Conservation (phyloP, 2,113 vertebrate genomes). For the Crotalus helleri region DNA sequence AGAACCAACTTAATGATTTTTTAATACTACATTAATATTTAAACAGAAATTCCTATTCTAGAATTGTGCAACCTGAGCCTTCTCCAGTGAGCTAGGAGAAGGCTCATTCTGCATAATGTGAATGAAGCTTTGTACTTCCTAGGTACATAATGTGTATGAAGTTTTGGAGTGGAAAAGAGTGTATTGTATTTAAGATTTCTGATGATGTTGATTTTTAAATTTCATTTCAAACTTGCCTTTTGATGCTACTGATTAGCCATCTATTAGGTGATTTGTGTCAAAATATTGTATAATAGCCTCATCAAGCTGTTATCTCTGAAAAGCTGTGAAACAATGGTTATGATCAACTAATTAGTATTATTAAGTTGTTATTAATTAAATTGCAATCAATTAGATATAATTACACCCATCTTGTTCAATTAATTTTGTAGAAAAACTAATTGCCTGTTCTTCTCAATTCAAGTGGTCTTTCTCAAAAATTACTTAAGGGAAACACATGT, state of each 20-base stretch:
- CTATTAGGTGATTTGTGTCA: slow-evolving; percentile 19
- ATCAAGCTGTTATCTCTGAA: slow-evolving; percentile 47
- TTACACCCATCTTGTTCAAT: slow-evolving; percentile 37
- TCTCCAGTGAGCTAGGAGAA: not conserved
- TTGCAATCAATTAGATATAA: slow-evolving; percentile 51
- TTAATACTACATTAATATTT: slow-evolving; percentile 11
- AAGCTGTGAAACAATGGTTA: slow-evolving; percentile 45
- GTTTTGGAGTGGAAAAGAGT: not conserved
- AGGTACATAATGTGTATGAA: not conserved
- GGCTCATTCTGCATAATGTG: not conserved
- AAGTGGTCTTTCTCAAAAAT: slow-evolving; percentile 3
- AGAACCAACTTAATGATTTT: not conserved
- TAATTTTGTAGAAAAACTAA: slow-evolving; percentile 22
- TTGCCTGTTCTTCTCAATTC: slow-evolving; percentile 25
- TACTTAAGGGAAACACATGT: not conserved
- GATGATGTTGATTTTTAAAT: slow-evolving; percentile 6
- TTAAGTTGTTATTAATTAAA: slow-evolving; percentile 48
- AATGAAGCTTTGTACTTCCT: not conserved
- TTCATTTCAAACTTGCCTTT: slow-evolving; percentile 18
- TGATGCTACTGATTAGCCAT: slow-evolving; percentile 33
- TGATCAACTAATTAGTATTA: slow-evolving; percentile 42
- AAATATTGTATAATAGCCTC: slow-evolving; percentile 23
- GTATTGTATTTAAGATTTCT: not conserved
- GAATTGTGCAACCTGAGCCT: not conserved
- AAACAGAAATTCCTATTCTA: not conserved